Conservation (phyloP, 1,140 invertebrate species). For the Teleogryllus occipitalis region DNA sequence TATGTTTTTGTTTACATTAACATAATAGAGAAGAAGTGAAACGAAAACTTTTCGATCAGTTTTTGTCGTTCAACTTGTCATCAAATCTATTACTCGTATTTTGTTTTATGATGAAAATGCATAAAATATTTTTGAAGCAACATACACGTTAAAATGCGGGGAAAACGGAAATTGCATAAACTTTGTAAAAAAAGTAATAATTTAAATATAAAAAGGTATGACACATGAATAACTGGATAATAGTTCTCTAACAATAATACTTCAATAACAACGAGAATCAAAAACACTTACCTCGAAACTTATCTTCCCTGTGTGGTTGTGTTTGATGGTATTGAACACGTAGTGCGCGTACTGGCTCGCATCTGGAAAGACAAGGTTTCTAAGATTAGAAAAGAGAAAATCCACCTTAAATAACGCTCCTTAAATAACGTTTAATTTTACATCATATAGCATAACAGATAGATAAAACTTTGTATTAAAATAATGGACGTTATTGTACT, state of each 20-base stretch:
- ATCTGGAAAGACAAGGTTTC: slow-evolving; percentile 50
- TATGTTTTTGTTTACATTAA: too few species aligned
- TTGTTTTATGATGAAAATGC: too few species aligned
- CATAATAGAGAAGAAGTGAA: too few species aligned
- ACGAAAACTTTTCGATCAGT: too few species aligned
- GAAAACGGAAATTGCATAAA: background rate
- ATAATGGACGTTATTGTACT: too few species aligned
- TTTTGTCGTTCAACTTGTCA: too few species aligned
- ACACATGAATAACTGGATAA: background rate
- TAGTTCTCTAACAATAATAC: background rate
- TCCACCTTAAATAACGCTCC: background rate
- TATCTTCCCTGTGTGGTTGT: slow-evolving; percentile 75
- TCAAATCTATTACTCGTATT: too few species aligned
- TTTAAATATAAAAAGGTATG: background rate
- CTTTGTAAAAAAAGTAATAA: background rate
- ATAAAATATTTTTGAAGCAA: too few species aligned
- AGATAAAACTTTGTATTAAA: too few species aligned
- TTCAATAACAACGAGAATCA: background rate
- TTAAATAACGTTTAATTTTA: background rate
- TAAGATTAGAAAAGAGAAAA: background rate
- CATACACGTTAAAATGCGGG: too few species aligned
- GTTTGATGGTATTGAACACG: slow-evolving; percentile 87
- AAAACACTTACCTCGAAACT: slow-evolving; percentile 73
- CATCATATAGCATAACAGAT: too few species aligned
- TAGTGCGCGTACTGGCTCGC: slow-evolving; percentile 83